Evolutionary conservation across 2,888 invertebrate genomes (phyloP).

Genomic region (Hedya salicella): DNA sequence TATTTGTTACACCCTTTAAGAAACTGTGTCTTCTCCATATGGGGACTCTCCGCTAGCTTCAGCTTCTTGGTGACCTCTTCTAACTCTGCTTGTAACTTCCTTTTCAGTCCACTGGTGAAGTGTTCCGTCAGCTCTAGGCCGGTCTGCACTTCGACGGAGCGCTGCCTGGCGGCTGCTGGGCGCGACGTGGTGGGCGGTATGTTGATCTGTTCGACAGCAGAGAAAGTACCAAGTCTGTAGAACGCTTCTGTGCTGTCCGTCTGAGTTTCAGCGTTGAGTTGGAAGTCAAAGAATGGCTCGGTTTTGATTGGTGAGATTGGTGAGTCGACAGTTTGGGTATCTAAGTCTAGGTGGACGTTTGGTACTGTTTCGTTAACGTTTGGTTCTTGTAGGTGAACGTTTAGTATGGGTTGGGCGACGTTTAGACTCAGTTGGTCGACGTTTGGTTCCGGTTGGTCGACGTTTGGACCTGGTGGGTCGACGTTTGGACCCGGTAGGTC

Average conservation of each 20-base stretch:
- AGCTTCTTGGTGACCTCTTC: neutral
- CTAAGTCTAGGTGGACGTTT: neutral
- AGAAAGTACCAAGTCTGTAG: neutral
- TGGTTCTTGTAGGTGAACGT: neutral
- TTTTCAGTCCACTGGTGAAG: neutral
- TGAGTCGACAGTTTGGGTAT: neutral
- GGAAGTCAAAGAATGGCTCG: neutral
- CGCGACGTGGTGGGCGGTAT: neutral
- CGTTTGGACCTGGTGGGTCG: neutral
- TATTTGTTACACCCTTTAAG: slow-evolving; percentile 8
- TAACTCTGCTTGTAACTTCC: neutral
- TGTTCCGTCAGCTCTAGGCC: neutral
- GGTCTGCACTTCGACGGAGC: neutral
- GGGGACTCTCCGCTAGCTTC: neutral
- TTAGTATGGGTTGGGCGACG: neutral
- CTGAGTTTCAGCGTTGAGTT: neutral
- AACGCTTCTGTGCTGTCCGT: neutral
- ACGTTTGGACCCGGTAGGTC: neutral
- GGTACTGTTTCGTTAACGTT: neutral
- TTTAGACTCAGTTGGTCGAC: neutral
- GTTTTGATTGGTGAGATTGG: neutral
- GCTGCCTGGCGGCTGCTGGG: too few species aligned
- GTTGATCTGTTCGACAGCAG: slow-evolving; percentile 10
- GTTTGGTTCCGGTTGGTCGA: neutral
- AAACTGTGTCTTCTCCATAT: slow-evolving; percentile 12